Base-by-base conservation (phyloP, 1,140 invertebrate species). In the Phortica variegata region DNA sequence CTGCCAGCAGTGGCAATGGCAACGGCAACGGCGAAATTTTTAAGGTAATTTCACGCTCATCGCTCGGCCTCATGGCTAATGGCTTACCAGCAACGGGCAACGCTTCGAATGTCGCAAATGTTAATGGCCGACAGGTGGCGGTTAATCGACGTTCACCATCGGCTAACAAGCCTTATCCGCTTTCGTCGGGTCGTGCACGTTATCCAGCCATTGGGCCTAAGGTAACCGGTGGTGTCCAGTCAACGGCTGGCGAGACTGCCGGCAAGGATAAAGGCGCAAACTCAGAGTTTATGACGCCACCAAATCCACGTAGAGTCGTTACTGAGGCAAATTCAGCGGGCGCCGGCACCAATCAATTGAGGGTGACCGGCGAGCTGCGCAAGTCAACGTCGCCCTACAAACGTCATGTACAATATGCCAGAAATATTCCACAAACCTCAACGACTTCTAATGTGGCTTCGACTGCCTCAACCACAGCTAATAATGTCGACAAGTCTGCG, bases 111-210 rank as follows among this genome's bases (percentile, higher is more conserved):
- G 2, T n/a, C 45, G 6, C 33, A 31, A 2, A 6, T 36, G 1
- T 4, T 40, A 3, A 31, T 38, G n/a, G 13, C 40, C 16, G 33
- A n/a, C n/a, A 20, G 33, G 47, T 34, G 17, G 39, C 50, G 10
- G n/a, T n/a, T n/a, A 17, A 29, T 13, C 62, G 62, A 36, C 50
- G 63, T 6, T 33, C 53, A 4, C 62, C 63, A n/a, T 63, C 38
- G 32, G 47, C 61, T 9, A 29, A 38, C 16, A 42, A 21, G 20
- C 33, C 33, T 9, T 19, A 19, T 23, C 7, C 21, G 15, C 20
- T 29, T 4, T 21, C 23, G 1, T n/a, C 23, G n/a, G n/a, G n/a
- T n/a, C n/a, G n/a, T n/a, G n/a, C n/a, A n/a, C n/a, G n/a, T n/a
- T n/a, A n/a, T n/a, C n/a, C n/a, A n/a, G n/a, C n/a, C n/a, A n/a